Percentiles rank a stretch among this genome's conserved stretches.
These are phyloP conservation scores for Channa argus DNA, from an alignment of 2,113 vertebrate genomes.

Conservation along the genomic window DNA sequence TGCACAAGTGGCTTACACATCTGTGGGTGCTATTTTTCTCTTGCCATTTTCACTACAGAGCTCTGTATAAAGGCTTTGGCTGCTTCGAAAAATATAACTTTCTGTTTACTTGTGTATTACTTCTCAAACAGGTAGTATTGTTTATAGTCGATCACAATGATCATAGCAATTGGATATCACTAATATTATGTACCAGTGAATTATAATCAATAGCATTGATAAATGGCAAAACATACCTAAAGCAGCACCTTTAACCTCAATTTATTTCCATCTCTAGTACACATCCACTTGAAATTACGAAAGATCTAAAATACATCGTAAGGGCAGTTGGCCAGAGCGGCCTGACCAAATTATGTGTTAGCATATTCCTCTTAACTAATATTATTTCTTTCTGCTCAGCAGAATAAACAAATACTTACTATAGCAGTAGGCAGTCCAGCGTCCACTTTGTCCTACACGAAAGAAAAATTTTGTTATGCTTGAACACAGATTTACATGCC, in stretches of 20 bases:
- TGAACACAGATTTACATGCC: neutral
- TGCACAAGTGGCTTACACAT: too few relatives aligned
- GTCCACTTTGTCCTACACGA: slow-evolving; percentile 94
- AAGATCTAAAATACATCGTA: neutral
- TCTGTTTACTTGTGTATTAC: too few relatives aligned
- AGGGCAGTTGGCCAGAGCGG: neutral
- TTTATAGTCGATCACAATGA: neutral
- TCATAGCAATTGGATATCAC: neutral
- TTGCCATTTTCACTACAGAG: too few relatives aligned
- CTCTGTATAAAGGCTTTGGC: too few relatives aligned
- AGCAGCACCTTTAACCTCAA: neutral
- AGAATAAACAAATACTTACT: slow-evolving; percentile 83
- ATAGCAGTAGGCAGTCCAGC: slow-evolving; percentile 97
- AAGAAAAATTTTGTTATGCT: slow-evolving; percentile 30
- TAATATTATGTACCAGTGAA: too few relatives aligned
- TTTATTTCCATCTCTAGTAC: neutral
- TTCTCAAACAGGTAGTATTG: neutral
- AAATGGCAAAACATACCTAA: neutral
- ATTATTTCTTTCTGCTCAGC: neutral
- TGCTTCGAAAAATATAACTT: too few relatives aligned
- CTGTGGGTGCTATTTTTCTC: too few relatives aligned
- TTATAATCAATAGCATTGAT: neutral
- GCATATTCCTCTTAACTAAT: neutral
- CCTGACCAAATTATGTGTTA: neutral
- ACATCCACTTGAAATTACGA: neutral